Percentiles rank a stretch among this genome's conserved stretches.
These are phyloP conservation scores for Dryoscopus gambensis DNA, from an alignment of 2,113 vertebrate genomes.

Conservation along the genomic window DNA sequence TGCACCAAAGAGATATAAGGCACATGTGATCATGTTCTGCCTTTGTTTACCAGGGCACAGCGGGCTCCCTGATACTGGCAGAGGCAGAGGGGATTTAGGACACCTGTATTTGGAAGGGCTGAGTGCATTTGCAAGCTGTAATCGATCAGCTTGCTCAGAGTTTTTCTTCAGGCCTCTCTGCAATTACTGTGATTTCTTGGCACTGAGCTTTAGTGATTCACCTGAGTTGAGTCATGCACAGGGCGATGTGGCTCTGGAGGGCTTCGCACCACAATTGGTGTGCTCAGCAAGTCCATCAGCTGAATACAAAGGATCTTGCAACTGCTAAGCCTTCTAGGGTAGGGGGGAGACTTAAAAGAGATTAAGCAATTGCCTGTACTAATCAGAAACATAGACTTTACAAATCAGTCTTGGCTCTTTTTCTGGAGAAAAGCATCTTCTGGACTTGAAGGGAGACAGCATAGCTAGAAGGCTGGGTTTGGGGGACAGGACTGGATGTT, in stretches of 20 bases:
- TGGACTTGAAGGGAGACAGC: not conserved
- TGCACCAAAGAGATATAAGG: not conserved
- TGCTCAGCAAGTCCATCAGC: not conserved
- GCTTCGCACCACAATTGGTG: not conserved
- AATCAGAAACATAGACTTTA: not conserved
- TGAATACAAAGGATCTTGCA: not conserved
- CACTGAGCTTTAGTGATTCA: not conserved
- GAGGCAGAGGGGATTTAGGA: not conserved
- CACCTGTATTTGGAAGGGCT: not conserved
- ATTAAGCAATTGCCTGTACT: not conserved
- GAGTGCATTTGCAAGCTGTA: not conserved
- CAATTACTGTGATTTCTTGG: constrained; percentile 22
- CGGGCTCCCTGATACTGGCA: fast-evolving
- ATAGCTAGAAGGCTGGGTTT: not conserved
- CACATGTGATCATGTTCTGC: not conserved
- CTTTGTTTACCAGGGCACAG: not conserved
- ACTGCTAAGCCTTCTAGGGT: constrained; percentile 6
- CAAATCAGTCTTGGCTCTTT: not conserved
- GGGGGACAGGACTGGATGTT: not conserved
- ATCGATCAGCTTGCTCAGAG: not conserved
- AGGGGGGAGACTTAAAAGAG: not conserved
- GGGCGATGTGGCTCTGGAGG: not conserved
- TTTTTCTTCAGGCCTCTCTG: not conserved
- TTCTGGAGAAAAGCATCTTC: not conserved
- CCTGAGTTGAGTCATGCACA: constrained; percentile 19